These are phyloP conservation scores for Pogona vitticeps DNA, from an alignment of 2,113 vertebrate species.

Conservation along the genomic window DNA sequence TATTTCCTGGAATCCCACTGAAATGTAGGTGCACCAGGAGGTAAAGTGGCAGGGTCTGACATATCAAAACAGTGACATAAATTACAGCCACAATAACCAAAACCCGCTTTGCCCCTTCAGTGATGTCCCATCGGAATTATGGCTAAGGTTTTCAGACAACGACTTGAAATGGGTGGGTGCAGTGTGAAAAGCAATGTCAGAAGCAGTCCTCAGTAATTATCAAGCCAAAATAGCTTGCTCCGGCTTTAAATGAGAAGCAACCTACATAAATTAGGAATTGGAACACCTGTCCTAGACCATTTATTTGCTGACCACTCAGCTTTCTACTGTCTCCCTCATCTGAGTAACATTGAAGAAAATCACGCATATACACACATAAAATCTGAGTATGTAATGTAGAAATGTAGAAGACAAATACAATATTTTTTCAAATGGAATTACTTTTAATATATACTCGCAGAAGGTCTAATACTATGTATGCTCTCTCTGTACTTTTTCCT, in stretches of 20 bases:
- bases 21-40: neutral
- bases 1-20: neutral
- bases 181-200: constrained; percentile 1
- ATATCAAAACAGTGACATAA: neutral
- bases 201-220: constrained; percentile 42
- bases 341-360: constrained; percentile 64
- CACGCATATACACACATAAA: constrained; percentile 55
- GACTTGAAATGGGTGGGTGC: neutral
- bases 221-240: constrained; percentile 40
- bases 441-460: constrained; percentile 86
- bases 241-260: constrained; percentile 12
- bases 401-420: constrained; percentile 84
- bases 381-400: constrained; percentile 83
- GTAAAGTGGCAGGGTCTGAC: neutral
- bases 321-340: constrained; percentile 70
- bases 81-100: neutral
- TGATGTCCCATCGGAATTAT: neutral
- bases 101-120: neutral
- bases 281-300: constrained; percentile 56
- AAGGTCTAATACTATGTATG: constrained; percentile 85
- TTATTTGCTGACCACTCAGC: constrained; percentile 61
- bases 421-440: constrained; percentile 87
- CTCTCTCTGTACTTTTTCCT: constrained; percentile 88
- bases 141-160: neutral
- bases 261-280: constrained; percentile 44